Percentiles rank a stretch among this genome's conserved stretches.
phyloP scores from a whole-genome alignment of 1,140 invertebrate genomes.

The Diorhabda elongata region DNA sequence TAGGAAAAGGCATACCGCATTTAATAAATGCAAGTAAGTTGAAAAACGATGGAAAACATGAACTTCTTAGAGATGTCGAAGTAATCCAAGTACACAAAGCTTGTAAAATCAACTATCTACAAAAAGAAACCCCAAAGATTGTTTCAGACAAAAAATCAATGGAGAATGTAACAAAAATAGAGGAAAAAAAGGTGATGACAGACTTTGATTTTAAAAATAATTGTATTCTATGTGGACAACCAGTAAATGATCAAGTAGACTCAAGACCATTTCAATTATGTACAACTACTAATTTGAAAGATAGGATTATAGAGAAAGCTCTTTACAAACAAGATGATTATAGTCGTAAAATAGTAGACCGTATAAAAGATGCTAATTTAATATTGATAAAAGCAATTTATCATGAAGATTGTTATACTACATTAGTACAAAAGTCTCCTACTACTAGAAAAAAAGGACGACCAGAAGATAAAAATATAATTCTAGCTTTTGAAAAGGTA shows the following conservation, averaged over 20 bases:
- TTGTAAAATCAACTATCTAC: neutral
- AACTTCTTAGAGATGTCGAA: neutral
- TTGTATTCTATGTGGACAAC: neutral
- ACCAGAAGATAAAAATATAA: neutral
- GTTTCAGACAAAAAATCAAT: neutral
- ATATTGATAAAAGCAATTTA: neutral
- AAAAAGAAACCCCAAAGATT: neutral
- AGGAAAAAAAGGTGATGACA: neutral
- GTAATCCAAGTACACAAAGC: neutral
- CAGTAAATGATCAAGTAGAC: neutral
- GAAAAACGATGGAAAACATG: neutral
- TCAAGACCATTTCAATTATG: neutral
- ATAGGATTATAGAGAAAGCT: neutral
- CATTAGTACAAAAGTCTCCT: neutral
- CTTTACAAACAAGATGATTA: neutral
- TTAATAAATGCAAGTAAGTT: neutral
- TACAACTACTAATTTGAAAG: neutral
- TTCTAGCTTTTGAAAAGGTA: neutral
- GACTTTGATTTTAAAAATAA: neutral
- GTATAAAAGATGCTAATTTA: neutral
- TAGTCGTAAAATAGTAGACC: neutral
- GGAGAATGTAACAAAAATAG: neutral
- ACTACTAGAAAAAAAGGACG: neutral
- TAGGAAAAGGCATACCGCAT: neutral
- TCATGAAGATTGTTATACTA: neutral